These are phyloP conservation scores for Apodemus sylvaticus DNA, from an alignment of 2,113 vertebrate genomes.

Conservation along the genomic window DNA sequence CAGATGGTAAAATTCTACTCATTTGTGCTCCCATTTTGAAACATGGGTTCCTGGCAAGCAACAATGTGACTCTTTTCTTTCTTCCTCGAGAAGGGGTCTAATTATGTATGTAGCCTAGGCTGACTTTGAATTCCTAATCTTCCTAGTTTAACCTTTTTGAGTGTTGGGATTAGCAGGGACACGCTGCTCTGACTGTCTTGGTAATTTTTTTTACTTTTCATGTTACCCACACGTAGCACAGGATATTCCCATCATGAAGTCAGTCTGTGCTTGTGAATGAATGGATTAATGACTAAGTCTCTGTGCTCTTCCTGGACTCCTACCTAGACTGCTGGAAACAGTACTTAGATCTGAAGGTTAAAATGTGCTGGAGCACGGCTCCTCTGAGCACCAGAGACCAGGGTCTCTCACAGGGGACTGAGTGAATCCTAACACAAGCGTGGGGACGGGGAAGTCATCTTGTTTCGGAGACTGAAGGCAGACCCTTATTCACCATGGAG, in stretches of 20 bases:
- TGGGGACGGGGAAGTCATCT: neutral
- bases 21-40: neutral
- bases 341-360: neutral
- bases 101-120: neutral
- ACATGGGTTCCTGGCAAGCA: neutral
- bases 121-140: neutral
- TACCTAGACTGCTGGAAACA: conserved; percentile 13
- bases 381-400: neutral
- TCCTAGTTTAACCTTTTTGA: neutral
- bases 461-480: neutral
- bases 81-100: neutral
- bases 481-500: neutral
- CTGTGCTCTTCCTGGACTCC: neutral
- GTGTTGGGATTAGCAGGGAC: neutral
- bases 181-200: neutral
- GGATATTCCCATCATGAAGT: neutral
- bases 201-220: neutral
- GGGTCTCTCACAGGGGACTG: neutral
- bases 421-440: neutral
- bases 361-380: neutral
- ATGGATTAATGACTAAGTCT: neutral
- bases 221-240: neutral
- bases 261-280: neutral
- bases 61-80: neutral
- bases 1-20: neutral